Evolutionary conservation across 1,140 invertebrate species (phyloP), one percentile per base, ranked within the genome.

Genomic region (Bombus superbus): DNA sequence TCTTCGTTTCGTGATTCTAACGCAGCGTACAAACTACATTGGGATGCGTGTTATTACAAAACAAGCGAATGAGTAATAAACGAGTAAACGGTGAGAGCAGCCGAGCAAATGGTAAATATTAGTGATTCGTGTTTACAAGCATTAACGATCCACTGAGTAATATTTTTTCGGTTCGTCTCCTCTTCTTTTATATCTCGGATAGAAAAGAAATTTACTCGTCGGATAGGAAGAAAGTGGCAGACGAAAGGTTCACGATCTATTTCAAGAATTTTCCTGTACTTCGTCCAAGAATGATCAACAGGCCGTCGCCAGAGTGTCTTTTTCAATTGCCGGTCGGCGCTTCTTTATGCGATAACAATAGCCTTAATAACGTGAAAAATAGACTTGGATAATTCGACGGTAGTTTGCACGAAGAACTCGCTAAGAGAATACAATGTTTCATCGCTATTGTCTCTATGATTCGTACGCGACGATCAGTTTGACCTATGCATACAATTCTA

Each of bases 301-400:
- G 68, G 25, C 53, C 80, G 53, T 3, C n/a, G 38, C 35, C 69
- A 11, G 35, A 25, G n/a, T 59, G 40, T 44, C 53, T 42, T 11
- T 78, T 42, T 5, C 15, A 64, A 38, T 5, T 22, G 1, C 42
- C n/a, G 8, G 2, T 62, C n/a, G 8, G 1, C 4, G 32, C 13
- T 22, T 47, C n/a, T 81, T 81, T 73, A 81, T 73, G 53, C 69
- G 69, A 42, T 44, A 42, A 62, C n/a, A 73, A 64, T 81, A 81
- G n/a, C 18, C 18, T 73, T 62, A 81, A 73, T 64, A 81, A 44
- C 69, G 53, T 59, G 53, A 81, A 62, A 62, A 81, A 44, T 72
- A 62, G 79, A 57, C 53, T 81, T 62, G 42, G 40, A 40, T 44
- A 73, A 59, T 35, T 44, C 40, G 15, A 42, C 47, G 9, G 11